These are phyloP conservation scores for Emys orbicularis DNA, from an alignment of 2,797 vertebrate species.

Conservation along the genomic window DNA sequence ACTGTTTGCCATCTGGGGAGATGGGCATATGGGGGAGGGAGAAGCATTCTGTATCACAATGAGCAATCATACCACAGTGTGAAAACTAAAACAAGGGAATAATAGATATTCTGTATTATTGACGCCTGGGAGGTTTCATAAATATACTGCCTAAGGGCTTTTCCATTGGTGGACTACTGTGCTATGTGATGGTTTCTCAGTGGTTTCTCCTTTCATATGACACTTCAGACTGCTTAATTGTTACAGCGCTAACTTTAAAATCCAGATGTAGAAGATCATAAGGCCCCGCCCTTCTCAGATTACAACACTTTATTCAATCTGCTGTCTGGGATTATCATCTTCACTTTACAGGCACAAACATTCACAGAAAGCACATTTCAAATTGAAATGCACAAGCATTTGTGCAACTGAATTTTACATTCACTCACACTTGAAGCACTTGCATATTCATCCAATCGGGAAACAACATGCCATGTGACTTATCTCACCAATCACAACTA, in stretches of 20 bases:
- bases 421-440: background rate
- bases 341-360: background rate
- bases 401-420: background rate
- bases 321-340: background rate
- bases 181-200: background rate
- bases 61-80: fast-evolving
- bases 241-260: fast-evolving
- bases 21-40: slow-evolving; percentile 26
- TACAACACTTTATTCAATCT: background rate
- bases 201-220: background rate
- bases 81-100: background rate
- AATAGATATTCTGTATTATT: background rate
- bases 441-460: background rate
- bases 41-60: background rate
- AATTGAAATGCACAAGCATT: background rate
- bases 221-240: background rate
- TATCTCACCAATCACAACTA: fast-evolving
- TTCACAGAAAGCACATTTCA: background rate
- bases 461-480: fast-evolving
- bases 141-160: background rate
- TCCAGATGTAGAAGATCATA: background rate
- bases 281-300: background rate
- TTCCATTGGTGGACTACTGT: fast-evolving
- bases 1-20: slow-evolving; percentile 70
- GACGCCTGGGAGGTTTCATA: background rate